Evolutionary conservation across 2,113 vertebrate species (phyloP).

Genomic region (Eleginops maclovinus): DNA sequence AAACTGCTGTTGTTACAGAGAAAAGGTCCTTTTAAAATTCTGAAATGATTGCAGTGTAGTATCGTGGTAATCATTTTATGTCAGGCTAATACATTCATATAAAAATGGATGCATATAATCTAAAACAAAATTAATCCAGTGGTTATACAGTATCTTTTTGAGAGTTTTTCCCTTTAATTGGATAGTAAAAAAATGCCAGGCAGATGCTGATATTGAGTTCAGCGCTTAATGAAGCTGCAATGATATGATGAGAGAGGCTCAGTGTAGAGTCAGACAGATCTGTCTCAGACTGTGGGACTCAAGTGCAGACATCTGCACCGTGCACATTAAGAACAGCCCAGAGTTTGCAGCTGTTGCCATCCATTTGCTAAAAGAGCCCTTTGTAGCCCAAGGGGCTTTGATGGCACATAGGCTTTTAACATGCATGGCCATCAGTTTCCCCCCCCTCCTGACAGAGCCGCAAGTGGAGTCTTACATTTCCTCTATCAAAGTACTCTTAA

Average conservation of each 20-base stretch:
- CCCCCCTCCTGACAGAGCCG: slow-evolving; percentile 35
- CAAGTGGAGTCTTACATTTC: slow-evolving; percentile 46
- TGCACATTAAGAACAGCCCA: slow-evolving; percentile 71
- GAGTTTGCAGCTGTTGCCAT: slow-evolving; percentile 80
- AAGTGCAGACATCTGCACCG: slow-evolving; percentile 70
- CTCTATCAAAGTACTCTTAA: slow-evolving; percentile 38
- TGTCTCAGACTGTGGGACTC: slow-evolving; percentile 70
- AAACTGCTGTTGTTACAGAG: not conserved
- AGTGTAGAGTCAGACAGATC: slow-evolving; percentile 68
- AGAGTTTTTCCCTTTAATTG: slow-evolving; percentile 29
- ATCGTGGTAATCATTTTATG: not conserved
- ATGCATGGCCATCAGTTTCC: slow-evolving; percentile 65
- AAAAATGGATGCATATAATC: not conserved
- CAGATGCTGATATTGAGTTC: slow-evolving; percentile 59
- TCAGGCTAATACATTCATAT: slow-evolving; percentile 1
- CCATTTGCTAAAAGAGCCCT: slow-evolving; percentile 76
- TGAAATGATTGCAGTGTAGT: not conserved
- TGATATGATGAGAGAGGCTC: slow-evolving; percentile 60
- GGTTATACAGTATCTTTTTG: slow-evolving; percentile 13
- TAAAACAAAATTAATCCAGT: not conserved
- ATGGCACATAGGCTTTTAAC: slow-evolving; percentile 77
- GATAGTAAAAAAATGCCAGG: slow-evolving; percentile 45
- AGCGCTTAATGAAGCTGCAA: slow-evolving; percentile 65
- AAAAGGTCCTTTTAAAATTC: not conserved
- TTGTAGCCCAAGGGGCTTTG: slow-evolving; percentile 75